These are phyloP conservation scores for Delia radicum DNA, from an alignment of 1,140 invertebrate species.

Conservation along the genomic window DNA sequence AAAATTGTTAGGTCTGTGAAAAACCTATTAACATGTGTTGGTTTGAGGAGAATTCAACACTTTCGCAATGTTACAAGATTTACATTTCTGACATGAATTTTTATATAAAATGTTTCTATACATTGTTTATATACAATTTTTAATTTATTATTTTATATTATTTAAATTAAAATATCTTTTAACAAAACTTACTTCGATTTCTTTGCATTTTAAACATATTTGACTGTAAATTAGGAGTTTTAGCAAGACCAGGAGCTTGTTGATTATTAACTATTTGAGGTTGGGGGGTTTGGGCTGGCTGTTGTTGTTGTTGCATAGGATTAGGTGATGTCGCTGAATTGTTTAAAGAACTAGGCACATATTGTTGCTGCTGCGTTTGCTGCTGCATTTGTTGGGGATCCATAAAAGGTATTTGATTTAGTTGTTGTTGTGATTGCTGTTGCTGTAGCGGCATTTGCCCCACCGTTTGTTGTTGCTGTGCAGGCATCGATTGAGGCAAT, in stretches of 20 bases:
- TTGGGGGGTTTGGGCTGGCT: neutral
- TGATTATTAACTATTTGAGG: too few species aligned
- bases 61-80: too few species aligned
- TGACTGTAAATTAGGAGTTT: slow-evolving; percentile 58
- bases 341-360: slow-evolving; percentile 32
- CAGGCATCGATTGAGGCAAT: slow-evolving; percentile 11
- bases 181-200: slow-evolving; percentile 63
- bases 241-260: slow-evolving; percentile 31
- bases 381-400: slow-evolving; percentile 29
- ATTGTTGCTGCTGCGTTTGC: slow-evolving; percentile 2
- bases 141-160: too few species aligned
- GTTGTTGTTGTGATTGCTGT: slow-evolving; percentile 25
- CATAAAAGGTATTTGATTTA: slow-evolving; percentile 11
- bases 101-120: too few species aligned
- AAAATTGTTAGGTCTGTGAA: too few species aligned
- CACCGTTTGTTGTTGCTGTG: neutral
- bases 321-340: slow-evolving; percentile 32
- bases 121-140: too few species aligned
- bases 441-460: slow-evolving; percentile 12
- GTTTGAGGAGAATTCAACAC: too few species aligned
- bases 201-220: slow-evolving; percentile 80
- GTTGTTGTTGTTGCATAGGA: slow-evolving; percentile 35
- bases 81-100: too few species aligned
- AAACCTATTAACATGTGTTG: too few species aligned
- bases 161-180: neutral